Percentiles rank a stretch among this genome's conserved stretches.
Evolutionary conservation across 2,113 vertebrate genomes (phyloP).

Genomic region (Prinia subflava): DNA sequence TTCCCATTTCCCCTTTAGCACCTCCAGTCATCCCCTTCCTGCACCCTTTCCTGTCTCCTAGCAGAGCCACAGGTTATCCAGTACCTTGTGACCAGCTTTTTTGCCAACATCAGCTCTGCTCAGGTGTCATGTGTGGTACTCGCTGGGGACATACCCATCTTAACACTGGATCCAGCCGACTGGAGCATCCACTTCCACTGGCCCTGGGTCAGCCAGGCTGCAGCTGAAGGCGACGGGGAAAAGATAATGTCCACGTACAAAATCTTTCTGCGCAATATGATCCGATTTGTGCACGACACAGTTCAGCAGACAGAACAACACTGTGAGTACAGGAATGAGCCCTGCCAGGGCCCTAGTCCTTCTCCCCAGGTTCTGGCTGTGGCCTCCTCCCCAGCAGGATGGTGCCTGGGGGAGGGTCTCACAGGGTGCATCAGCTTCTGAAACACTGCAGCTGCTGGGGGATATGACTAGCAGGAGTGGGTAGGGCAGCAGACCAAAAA

Average conservation of each 20-base stretch:
- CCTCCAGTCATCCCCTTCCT: neutral
- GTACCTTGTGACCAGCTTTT: neutral
- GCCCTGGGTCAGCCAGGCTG: neutral
- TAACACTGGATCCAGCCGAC: neutral
- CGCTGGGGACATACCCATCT: neutral
- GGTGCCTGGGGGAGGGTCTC: neutral
- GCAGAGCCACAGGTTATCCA: neutral
- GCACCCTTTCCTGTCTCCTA: neutral
- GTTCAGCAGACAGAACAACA: neutral
- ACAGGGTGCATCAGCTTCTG: neutral
- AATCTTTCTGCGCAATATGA: neutral
- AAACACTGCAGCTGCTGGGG: neutral
- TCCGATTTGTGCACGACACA: neutral
- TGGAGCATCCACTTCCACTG: neutral
- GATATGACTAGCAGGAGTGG: neutral
- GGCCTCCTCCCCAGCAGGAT: neutral
- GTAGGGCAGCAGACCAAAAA: neutral
- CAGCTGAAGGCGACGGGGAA: accelerated
- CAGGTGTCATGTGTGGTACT: neutral
- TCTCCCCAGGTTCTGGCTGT: neutral
- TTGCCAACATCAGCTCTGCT: neutral
- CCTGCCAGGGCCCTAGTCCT: neutral
- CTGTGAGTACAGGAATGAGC: neutral
- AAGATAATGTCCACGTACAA: neutral
- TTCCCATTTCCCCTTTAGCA: neutral